phyloP scores from a whole-genome alignment of 2,797 vertebrate species.

The Scolopax bukidnonensis region DNA sequence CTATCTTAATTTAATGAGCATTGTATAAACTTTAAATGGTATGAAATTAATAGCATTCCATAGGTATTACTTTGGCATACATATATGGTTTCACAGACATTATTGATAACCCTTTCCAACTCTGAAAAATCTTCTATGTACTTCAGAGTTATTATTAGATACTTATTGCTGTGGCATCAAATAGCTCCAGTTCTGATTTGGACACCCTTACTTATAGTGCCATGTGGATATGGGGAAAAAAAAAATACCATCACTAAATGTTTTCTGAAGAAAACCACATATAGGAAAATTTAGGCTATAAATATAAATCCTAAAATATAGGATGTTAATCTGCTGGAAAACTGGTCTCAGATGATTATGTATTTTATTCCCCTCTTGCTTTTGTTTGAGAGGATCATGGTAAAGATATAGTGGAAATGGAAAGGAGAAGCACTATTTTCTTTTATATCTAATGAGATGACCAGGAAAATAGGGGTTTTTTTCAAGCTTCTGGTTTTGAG shows the following conservation, averaged over 20 bases:
- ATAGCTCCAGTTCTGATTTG: background rate
- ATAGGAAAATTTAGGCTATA: background rate
- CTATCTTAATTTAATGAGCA: background rate
- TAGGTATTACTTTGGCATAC: background rate
- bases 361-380: background rate
- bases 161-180: background rate
- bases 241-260: background rate
- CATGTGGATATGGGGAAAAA: background rate
- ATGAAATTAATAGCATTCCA: background rate
- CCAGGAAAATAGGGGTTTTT: background rate
- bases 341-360: background rate
- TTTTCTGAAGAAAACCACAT: background rate
- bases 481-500: background rate
- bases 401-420: background rate
- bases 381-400: background rate
- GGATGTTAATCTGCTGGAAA: background rate
- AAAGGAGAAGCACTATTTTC: background rate
- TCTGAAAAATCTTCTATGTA: background rate
- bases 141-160: background rate
- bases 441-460: background rate
- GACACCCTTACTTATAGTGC: background rate
- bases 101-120: background rate
- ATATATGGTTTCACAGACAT: background rate
- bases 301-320: background rate
- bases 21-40: background rate